Evolutionary conservation across 2,797 vertebrate genomes (phyloP).

Genomic region (Siniperca undulata): DNA sequence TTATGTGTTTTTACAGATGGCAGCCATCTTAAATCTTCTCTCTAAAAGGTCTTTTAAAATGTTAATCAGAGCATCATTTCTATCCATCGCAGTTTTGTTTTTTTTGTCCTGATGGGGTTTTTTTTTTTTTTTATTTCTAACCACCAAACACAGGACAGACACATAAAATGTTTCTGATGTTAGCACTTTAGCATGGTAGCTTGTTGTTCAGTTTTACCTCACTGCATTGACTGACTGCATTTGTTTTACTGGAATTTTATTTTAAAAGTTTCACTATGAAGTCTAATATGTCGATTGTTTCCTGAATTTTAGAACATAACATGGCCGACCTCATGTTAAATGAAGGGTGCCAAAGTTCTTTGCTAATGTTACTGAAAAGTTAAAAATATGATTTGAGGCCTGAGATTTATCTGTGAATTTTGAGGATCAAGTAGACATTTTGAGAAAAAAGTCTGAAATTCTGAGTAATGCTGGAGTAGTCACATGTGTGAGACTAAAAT

Average conservation of each 20-base stretch:
- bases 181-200: slow-evolving; percentile 6
- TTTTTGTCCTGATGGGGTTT: neutral
- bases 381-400: neutral
- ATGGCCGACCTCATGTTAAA: neutral
- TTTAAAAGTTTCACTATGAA: neutral
- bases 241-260: slow-evolving; percentile 16
- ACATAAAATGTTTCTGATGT: neutral
- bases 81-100: neutral
- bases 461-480: neutral
- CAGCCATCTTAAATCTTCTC: slow-evolving; percentile 30
- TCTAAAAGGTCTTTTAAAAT: neutral
- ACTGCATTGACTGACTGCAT: slow-evolving; percentile 1
- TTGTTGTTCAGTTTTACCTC: slow-evolving; percentile 10
- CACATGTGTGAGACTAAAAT: neutral
- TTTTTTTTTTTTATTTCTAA: neutral
- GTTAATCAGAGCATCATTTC: neutral
- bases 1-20: slow-evolving; percentile 12
- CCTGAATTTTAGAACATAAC: neutral
- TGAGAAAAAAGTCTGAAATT: neutral
- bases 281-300: neutral
- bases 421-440: neutral
- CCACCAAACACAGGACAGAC: neutral
- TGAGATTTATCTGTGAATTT: neutral
- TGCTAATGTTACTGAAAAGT: neutral
- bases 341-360: neutral